Conservation (phyloP, 2,113 vertebrate species). For the Xiphias gladius region DNA sequence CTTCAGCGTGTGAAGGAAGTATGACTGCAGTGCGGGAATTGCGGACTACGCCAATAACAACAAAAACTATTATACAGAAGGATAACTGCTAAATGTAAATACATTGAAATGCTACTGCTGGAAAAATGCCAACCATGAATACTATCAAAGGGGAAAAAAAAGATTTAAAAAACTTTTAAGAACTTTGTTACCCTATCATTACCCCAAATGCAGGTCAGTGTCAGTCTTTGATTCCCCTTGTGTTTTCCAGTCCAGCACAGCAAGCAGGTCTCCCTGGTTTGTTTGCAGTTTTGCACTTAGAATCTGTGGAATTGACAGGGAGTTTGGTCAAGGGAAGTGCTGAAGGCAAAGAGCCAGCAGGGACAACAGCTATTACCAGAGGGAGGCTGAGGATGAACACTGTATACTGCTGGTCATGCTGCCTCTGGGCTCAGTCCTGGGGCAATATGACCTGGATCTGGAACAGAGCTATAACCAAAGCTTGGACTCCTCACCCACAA, state of each 20-base stretch:
- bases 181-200: neutral
- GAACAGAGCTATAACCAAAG: slow-evolving; percentile 64
- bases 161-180: neutral
- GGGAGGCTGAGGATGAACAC: slow-evolving; percentile 77
- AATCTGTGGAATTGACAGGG: slow-evolving; percentile 67
- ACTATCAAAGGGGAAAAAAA: neutral
- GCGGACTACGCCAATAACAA: neutral
- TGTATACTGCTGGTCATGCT: slow-evolving; percentile 67
- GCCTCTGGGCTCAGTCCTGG: slow-evolving; percentile 67
- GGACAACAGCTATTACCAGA: slow-evolving; percentile 76
- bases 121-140: too few species aligned
- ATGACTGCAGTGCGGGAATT: neutral
- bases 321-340: slow-evolving; percentile 68
- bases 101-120: too few species aligned
- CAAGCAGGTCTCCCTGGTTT: slow-evolving; percentile 41
- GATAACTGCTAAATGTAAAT: neutral
- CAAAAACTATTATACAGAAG: too few species aligned
- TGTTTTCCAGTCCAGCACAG: slow-evolving; percentile 26
- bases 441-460: slow-evolving; percentile 79
- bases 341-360: slow-evolving; percentile 72
- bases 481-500: slow-evolving; percentile 66
- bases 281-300: slow-evolving; percentile 77
- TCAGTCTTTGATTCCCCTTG: slow-evolving; percentile 7
- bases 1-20: too few species aligned
- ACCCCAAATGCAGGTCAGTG: neutral